Evolutionary conservation across 2,113 vertebrate species (phyloP).

Genomic region (Beaufortia kweichowensis): DNA sequence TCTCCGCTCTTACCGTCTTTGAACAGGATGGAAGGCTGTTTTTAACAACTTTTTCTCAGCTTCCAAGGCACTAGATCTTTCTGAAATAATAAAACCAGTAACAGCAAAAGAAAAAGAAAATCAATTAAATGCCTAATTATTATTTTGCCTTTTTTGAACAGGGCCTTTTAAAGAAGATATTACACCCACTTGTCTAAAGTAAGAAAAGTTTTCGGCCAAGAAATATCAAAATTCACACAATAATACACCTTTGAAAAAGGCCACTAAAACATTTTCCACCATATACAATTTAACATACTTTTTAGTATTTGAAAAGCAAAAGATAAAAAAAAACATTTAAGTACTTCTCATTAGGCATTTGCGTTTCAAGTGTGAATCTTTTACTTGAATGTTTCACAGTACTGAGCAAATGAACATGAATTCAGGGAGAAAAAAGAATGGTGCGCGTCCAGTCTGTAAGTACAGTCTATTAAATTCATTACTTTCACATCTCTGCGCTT

Average conservation of each 20-base stretch:
- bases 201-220: conserved; percentile 12
- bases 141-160: not conserved
- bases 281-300: conserved; percentile 4
- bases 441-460: conserved; percentile 51
- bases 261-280: conserved; percentile 4
- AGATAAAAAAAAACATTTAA: conserved; percentile 2
- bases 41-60: conserved; percentile 89
- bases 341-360: conserved; percentile 19
- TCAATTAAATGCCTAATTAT: conserved; percentile 48
- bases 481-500: conserved; percentile 55
- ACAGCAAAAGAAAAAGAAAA: conserved; percentile 55
- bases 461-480: conserved; percentile 37
- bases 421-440: conserved; percentile 31
- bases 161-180: not conserved
- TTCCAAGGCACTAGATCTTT: conserved; percentile 97
- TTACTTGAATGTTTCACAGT: conserved; percentile 9
- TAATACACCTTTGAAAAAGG: conserved; percentile 13
- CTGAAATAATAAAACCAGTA: conserved; percentile 75
- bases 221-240: conserved; percentile 12
- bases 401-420: conserved; percentile 17
- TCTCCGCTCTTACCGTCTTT: conserved; percentile 83
- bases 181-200: not conserved
- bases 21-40: conserved; percentile 87
- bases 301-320: conserved; percentile 25
- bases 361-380: conserved; percentile 33